A percentile compares a stretch with the other conserved stretches of the same genome.
These are phyloP conservation scores for Cecidostiba fungosa DNA, from an alignment of 2,888 invertebrate species.

Conservation along the genomic window DNA sequence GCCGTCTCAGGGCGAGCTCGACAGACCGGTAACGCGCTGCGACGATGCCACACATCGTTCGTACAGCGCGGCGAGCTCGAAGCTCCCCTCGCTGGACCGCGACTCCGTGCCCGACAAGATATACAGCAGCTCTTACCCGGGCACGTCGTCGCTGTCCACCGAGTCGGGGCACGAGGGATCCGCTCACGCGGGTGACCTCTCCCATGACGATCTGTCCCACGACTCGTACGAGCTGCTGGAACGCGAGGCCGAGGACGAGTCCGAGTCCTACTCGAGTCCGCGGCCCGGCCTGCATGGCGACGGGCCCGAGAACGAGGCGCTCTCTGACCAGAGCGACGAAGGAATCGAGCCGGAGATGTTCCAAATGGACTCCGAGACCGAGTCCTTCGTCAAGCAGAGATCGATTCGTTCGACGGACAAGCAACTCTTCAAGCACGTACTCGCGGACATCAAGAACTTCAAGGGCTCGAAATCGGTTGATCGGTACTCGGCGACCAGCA, in stretches of 20 bases:
- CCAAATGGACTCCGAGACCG: slow-evolving; percentile 83
- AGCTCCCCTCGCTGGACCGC: slow-evolving; percentile 85
- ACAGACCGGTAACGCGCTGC: slow-evolving; percentile 88
- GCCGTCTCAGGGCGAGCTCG: slow-evolving; percentile 81
- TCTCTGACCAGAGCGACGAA: slow-evolving; percentile 77
- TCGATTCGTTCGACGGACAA: slow-evolving; percentile 73
- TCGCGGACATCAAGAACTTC: slow-evolving; percentile 73
- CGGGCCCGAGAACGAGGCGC: slow-evolving; percentile 69
- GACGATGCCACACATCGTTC: slow-evolving; percentile 85
- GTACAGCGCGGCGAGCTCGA: slow-evolving; percentile 85
- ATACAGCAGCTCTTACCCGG: slow-evolving; percentile 93
- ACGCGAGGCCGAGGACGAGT: slow-evolving; percentile 81
- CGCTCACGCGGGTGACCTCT: slow-evolving; percentile 85
- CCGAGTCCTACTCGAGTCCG: slow-evolving; percentile 78
- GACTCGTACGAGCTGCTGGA: slow-evolving; percentile 94
- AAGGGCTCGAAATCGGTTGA: slow-evolving; percentile 72
- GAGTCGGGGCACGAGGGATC: slow-evolving; percentile 84
- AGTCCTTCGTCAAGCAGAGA: slow-evolving; percentile 77
- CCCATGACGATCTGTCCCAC: slow-evolving; percentile 93
- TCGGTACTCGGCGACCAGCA: slow-evolving; percentile 71
- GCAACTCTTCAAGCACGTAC: slow-evolving; percentile 74
- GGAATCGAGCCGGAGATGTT: slow-evolving; percentile 88
- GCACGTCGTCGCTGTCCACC: slow-evolving; percentile 86
- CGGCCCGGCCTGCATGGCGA: slow-evolving; percentile 71
- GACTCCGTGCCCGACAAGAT: slow-evolving; percentile 87